Base-by-base conservation (phyloP, 2,797 vertebrate species). In the Semotilus atromaculatus region DNA sequence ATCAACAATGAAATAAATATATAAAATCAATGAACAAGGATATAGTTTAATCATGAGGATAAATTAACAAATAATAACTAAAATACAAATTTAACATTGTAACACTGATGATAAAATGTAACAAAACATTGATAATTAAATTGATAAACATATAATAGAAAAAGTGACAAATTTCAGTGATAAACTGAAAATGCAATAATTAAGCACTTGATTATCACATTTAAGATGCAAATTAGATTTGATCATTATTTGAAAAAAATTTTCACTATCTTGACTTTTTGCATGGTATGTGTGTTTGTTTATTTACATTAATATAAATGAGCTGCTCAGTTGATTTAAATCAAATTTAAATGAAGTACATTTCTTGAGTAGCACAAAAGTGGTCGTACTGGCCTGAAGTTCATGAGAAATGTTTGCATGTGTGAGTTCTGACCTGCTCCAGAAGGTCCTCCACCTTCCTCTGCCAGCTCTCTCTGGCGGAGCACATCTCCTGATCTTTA, bases 371-470 rank as follows among this genome's bases (percentile, higher is more conserved):
- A 45, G 76, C 40, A 64, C 76, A 13, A 31, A 19, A 18, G 16
- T 45, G 14, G 43, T 48, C 4, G 14, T 23, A 67, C 13, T 7
- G 31, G 19, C 70, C 31, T 71, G 14, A 67, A 6, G n/a, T n/a
- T n/a, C 5, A 48, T 64, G 8, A 64, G 45, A 23, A 36, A 36
- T 19, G 55, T 21, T 10, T 62, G 43, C 29, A 8, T 51, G 53
- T 74, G 55, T 45, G 48, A 55, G 68, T 80, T 36, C 58, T 45
- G 94, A 99, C 98, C 97, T 99, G 98, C 90, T 97, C 97, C 90
- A 99, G 94, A 81, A 99, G 96, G 93, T 99, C 98, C 93, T 99
- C 98, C 51, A 99, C 97, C 88, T 98, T 98, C 91, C 97, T 96
- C 93, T 99, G 98, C 98, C 98, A 99, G 87, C 96, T 96, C 90